Evolutionary conservation across 2,888 invertebrate species (phyloP).

Genomic region (Pseudolycoriella hygida): DNA sequence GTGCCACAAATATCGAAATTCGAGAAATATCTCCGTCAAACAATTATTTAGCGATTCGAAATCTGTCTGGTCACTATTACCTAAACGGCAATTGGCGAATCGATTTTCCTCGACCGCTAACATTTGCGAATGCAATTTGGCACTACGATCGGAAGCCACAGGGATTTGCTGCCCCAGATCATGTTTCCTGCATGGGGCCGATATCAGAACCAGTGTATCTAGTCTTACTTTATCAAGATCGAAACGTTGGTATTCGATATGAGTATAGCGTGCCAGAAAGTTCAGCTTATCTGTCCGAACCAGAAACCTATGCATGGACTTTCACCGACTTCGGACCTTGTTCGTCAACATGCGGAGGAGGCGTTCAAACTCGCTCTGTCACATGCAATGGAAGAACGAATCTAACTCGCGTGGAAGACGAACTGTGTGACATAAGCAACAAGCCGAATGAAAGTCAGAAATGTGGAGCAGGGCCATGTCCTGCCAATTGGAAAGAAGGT

Average conservation of each 20-base stretch:
- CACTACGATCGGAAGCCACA: slow-evolving; percentile 70
- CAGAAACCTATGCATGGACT: slow-evolving; percentile 70
- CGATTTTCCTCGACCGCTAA: slow-evolving; percentile 65
- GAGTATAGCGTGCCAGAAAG: slow-evolving; percentile 77
- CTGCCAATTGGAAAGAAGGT: slow-evolving; percentile 60
- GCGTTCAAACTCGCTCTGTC: slow-evolving; percentile 61
- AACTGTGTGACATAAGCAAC: slow-evolving; percentile 58
- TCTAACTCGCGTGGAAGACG: slow-evolving; percentile 49
- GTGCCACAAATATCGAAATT: slow-evolving; percentile 79
- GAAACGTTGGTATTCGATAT: slow-evolving; percentile 70
- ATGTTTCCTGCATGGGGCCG: slow-evolving; percentile 67
- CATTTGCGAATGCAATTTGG: slow-evolving; percentile 72
- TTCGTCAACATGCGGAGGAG: slow-evolving; percentile 79
- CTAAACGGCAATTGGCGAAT: slow-evolving; percentile 91
- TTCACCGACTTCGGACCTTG: slow-evolving; percentile 51
- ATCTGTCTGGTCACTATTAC: slow-evolving; percentile 66
- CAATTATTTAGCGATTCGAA: slow-evolving; percentile 80
- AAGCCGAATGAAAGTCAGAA: slow-evolving; percentile 52
- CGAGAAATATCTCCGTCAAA: slow-evolving; percentile 63
- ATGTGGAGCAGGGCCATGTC: slow-evolving; percentile 62
- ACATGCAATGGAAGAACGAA: slow-evolving; percentile 61
- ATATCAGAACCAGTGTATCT: slow-evolving; percentile 78
- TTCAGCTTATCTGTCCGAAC: slow-evolving; percentile 41
- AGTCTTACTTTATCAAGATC: slow-evolving; percentile 65
- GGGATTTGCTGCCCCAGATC: slow-evolving; percentile 71